Percentiles rank a stretch among this genome's conserved stretches.
These are phyloP conservation scores for Chromis chromis DNA, from an alignment of 2,797 vertebrate genomes.

Conservation along the genomic window DNA sequence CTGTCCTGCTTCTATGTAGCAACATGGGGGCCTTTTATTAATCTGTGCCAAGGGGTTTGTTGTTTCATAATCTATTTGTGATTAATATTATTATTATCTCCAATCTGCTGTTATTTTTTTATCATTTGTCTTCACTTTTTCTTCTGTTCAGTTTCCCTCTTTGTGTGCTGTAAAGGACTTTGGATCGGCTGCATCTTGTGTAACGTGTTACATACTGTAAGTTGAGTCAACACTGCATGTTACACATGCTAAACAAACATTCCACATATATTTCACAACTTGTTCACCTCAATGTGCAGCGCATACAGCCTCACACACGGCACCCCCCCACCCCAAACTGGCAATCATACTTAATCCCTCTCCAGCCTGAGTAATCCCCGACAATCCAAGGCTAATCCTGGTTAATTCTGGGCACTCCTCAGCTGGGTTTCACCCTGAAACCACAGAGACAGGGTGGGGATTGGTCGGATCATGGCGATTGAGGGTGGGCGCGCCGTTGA, in stretches of 20 bases:
- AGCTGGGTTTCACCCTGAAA: constrained; percentile 81
- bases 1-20: background rate
- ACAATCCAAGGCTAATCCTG: constrained; percentile 84
- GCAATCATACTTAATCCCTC: constrained; percentile 84
- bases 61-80: constrained; percentile 12
- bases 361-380: constrained; percentile 84
- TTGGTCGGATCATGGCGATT: constrained; percentile 78
- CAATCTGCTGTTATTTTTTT: background rate
- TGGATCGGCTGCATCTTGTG: background rate
- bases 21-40: background rate
- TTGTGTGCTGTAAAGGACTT: background rate
- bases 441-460: constrained; percentile 78
- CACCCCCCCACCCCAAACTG: constrained; percentile 69
- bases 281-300: constrained; percentile 25
- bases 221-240: background rate
- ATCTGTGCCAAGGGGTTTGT: background rate
- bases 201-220: background rate
- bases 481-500: constrained; percentile 63
- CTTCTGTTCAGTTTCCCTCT: background rate
- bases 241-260: constrained; percentile 27
- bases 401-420: constrained; percentile 84
- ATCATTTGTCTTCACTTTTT: background rate
- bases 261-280: constrained; percentile 44
- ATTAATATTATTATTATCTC: constrained; percentile 8
- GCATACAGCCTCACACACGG: constrained; percentile 22